Base-by-base conservation (phyloP, 2,797 vertebrate species). In the Ptychobarbus kaznakovi region DNA sequence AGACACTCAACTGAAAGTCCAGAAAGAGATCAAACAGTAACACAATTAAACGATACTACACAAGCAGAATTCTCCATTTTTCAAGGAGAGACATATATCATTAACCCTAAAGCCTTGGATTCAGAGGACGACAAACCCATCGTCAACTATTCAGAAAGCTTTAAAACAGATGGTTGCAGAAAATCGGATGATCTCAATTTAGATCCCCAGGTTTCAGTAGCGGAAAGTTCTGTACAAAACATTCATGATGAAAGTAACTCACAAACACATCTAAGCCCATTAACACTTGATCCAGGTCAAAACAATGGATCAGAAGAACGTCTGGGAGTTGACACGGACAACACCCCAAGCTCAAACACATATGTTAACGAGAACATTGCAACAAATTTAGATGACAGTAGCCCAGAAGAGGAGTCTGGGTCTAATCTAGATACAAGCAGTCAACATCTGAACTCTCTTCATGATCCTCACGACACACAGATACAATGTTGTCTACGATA, bases 331-430 rank as follows among this genome's bases (percentile, higher is more conserved):
- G 56, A 86, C 11, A 63, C 28, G n/a, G 16, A 63, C 35, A 63
- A 11, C 9, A 42, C n/a, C 9, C 13, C 35, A 35, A 86, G 40
- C 35, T 53, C 56, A 42, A 72, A 73, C 16, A n/a, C 16, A 2
- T 58, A 56, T 56, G 65, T 65, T 22, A 73, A 74, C 8, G 83
- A 87, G 40, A 75, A 85, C 68, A 79, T 86, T n/a, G 32, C 61
- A 58, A 85, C 83, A 35, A 79, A 73, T 72, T 82, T 85, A 68
- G 87, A 85, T 22, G 68, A 82, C 58, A 49, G 68, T 7, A 79
- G 68, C 28, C 66, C 61, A 20, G 83, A 82, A 12, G 80, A 68
- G 40, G 35, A 56, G 25, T 56, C 40, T 20, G 13, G 20, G 13
- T 56, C 46, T 49, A 83, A 74, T 32, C 58, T 51, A 80, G 86